phyloP scores from a whole-genome alignment of 2,888 invertebrate species.

The Halictus quadricinctus region DNA sequence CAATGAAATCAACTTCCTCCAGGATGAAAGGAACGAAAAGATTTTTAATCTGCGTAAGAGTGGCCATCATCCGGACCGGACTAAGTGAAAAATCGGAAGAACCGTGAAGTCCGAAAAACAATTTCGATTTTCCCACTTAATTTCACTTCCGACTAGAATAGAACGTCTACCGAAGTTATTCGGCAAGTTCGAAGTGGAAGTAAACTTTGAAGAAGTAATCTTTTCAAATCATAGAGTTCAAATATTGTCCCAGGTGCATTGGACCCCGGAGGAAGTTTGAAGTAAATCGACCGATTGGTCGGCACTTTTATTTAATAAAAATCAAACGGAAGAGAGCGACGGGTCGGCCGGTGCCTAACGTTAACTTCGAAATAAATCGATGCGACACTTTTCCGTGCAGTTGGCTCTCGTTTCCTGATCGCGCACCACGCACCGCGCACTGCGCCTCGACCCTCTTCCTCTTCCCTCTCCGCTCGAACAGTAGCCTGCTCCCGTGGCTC shows the following conservation, averaged over 20 bases:
- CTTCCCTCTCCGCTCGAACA: slow-evolving; percentile 15
- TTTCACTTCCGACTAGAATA: not conserved
- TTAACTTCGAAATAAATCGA: slow-evolving; percentile 9
- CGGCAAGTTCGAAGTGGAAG: not conserved
- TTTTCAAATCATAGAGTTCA: slow-evolving; percentile 10
- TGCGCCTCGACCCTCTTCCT: not conserved
- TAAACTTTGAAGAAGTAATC: slow-evolving; percentile 9
- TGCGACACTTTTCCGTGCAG: slow-evolving; percentile 69
- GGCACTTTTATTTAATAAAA: slow-evolving; percentile 1
- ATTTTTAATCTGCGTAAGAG: not conserved
- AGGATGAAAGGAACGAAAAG: not conserved
- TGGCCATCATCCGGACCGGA: not conserved
- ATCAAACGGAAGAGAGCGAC: not conserved
- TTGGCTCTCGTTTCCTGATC: slow-evolving; percentile 59
- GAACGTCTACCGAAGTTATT: not conserved
- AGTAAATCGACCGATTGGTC: slow-evolving; percentile 41
- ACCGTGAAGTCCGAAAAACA: not conserved
- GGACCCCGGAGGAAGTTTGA: slow-evolving; percentile 16
- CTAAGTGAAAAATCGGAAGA: not conserved
- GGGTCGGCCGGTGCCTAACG: not conserved
- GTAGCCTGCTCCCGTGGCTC: slow-evolving; percentile 50
- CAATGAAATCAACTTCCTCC: not conserved
- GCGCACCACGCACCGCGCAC: slow-evolving; percentile 20
- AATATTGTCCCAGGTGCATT: slow-evolving; percentile 12
- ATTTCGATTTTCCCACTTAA: not conserved